Evolutionary conservation across 2,113 vertebrate species (phyloP), one percentile per base, ranked within the genome.

Genomic region (Steatornis caripensis): DNA sequence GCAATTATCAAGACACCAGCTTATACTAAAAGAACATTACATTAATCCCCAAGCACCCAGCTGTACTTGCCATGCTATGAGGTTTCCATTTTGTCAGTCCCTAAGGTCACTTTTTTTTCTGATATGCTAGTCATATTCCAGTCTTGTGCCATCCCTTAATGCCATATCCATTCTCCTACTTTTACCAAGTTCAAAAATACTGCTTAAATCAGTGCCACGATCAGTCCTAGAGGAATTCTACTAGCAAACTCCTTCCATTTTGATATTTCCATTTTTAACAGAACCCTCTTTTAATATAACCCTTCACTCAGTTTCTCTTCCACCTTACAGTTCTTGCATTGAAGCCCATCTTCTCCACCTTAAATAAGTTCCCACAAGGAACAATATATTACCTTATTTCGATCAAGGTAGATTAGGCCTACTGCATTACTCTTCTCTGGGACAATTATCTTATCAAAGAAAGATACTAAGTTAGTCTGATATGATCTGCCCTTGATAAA

Each of bases 391-490:
- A 84, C 48, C 39, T 92, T 82, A 26, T 75, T 93, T 95, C 0
- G 13, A 89, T 96, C 78, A 64, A 93, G 65, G 81, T 94, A 93
- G 91, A 94, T 96, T 96, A 96, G 45, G 53, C 82, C 37, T 64
- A 53, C 87, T 65, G 43, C 94, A 94, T 94, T 93, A 89, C 84
- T 92, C 87, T 79, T 95, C 77, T 82, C 81, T 89, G 55, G 70
- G 84, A 94, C 74, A 94, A 93, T 95, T 95, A 91, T 36, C 95
- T 97, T 96, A 96, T 97, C 93, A 89, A 94, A 65, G 61, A 51
- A 66, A 78, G 89, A 94, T 70, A 96, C 85, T 95, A 93, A 95
- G 84, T 96, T 94, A 94, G 65, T 48, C 53, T 91, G 94, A 96
- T 96, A 91, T 49, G 60, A 93, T 96, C 94, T 84, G 41, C 69